These are phyloP conservation scores for Agrenia bidenticulata DNA, from an alignment of 2,888 invertebrate species.

Conservation along the genomic window DNA sequence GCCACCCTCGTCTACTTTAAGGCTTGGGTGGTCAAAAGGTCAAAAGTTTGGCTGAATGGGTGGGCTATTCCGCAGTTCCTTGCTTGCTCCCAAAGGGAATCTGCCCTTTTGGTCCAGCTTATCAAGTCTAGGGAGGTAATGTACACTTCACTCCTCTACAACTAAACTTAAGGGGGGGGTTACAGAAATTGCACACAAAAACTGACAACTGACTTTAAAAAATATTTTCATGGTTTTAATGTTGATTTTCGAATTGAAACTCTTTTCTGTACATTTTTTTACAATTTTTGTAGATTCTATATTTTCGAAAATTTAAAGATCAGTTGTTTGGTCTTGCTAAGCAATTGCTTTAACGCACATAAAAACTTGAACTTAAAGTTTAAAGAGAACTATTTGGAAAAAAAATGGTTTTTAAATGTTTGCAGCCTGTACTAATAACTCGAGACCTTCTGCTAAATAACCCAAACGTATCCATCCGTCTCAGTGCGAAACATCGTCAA, in stretches of 20 bases:
- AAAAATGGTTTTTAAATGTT: no score
- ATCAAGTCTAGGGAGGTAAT: conserved; percentile 47
- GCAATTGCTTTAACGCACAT: no score
- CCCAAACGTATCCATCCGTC: conserved; percentile 47
- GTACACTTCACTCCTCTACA: background rate
- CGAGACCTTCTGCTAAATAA: conserved; percentile 46
- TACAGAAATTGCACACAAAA: background rate
- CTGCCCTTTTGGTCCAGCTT: conserved; percentile 44
- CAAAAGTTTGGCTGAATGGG: conserved; percentile 52
- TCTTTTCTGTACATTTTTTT: no score
- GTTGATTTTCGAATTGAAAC: no score
- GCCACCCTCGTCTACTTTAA: conserved; percentile 50
- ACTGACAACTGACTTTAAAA: background rate
- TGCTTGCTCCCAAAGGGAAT: conserved; percentile 51
- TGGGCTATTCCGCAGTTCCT: conserved; percentile 53
- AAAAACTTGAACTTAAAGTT: no score
- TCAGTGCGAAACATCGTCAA: conserved; percentile 51
- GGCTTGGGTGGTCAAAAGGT: conserved; percentile 49
- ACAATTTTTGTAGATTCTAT: no score
- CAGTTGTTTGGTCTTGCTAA: no score
- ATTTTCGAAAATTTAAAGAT: no score
- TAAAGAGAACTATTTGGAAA: no score
- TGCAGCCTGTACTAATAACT: conserved; percentile 44
- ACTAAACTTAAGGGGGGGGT: no score
- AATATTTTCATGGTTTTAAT: background rate